Percentiles rank a stretch among this genome's conserved stretches.
Conservation (phyloP, 2,888 invertebrate genomes). For the Dolomedes plantarius region DNA sequence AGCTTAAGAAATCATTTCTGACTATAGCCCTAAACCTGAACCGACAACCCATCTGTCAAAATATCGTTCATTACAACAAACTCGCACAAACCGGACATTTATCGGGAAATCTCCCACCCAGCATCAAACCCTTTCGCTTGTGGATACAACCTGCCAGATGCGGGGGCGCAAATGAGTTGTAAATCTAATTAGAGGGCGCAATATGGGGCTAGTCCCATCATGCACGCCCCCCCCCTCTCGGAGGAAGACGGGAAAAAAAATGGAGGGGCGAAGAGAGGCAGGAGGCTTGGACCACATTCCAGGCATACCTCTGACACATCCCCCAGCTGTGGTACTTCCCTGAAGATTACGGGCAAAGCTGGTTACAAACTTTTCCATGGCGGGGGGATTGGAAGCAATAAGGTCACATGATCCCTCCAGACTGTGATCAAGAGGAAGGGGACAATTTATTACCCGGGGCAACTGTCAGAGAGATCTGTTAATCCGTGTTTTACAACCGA, state of each 20-base stretch:
- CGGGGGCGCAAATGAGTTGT: constrained; percentile 13
- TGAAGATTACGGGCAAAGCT: constrained; percentile 16
- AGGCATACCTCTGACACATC: constrained; percentile 47
- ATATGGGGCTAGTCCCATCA: constrained; percentile 4
- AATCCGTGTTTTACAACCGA: constrained; percentile 64
- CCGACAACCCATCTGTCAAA: no score
- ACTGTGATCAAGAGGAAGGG: constrained; percentile 40
- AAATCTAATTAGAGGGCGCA: constrained; percentile 8
- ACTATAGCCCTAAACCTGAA: no score
- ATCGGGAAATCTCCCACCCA: background rate
- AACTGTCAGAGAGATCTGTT: constrained; percentile 64
- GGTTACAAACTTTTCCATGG: constrained; percentile 10
- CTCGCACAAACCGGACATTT: background rate
- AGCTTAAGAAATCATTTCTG: no score
- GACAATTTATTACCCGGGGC: constrained; percentile 63
- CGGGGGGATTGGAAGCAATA: background rate
- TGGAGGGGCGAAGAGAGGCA: background rate
- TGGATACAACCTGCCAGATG: background rate
- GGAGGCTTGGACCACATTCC: constrained; percentile 28
- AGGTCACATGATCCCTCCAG: constrained; percentile 37
- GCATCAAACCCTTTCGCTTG: constrained; percentile 4
- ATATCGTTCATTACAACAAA: no score
- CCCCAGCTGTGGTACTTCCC: constrained; percentile 54
- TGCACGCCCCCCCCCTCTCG: background rate
- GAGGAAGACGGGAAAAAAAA: background rate